These are phyloP conservation scores for Hephaestus fuliginosus DNA, from an alignment of 2,797 vertebrate species.

Conservation along the genomic window DNA sequence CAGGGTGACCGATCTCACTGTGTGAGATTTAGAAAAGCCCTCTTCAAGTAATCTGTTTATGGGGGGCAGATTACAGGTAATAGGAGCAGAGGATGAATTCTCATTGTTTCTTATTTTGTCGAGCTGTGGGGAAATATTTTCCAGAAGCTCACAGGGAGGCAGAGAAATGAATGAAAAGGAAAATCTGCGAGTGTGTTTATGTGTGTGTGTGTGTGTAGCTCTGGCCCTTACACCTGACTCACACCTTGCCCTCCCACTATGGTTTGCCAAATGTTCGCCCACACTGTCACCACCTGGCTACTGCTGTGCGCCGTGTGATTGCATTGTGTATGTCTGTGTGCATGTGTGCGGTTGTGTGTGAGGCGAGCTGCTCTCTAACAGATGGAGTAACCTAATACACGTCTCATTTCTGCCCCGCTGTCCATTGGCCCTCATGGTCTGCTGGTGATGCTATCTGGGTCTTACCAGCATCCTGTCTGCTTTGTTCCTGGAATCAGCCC, in stretches of 20 bases:
- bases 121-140: slow-evolving; percentile 39
- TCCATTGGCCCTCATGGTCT: slow-evolving; percentile 76
- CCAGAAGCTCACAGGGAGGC: slow-evolving; percentile 23
- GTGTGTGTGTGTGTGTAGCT: slow-evolving; percentile 36
- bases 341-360: slow-evolving; percentile 40
- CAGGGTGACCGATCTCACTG: neutral
- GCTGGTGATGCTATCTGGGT: slow-evolving; percentile 81
- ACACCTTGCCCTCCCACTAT: slow-evolving; percentile 64
- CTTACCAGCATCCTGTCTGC: slow-evolving; percentile 84
- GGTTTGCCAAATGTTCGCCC: slow-evolving; percentile 73
- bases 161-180: slow-evolving; percentile 50
- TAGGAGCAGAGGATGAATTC: slow-evolving; percentile 4
- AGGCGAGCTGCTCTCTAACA: slow-evolving; percentile 65
- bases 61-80: neutral
- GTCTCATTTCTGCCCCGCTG: slow-evolving; percentile 77
- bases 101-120: slow-evolving; percentile 25
- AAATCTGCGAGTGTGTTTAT: slow-evolving; percentile 8
- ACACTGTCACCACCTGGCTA: slow-evolving; percentile 75
- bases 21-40: neutral
- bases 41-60: neutral
- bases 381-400: slow-evolving; percentile 83
- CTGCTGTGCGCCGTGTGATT: slow-evolving; percentile 61
- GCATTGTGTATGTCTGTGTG: slow-evolving; percentile 36
- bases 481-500: slow-evolving; percentile 82
- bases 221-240: slow-evolving; percentile 69